Evolutionary conservation across 2,888 invertebrate species (phyloP).

Genomic region (Tipula lateralis): DNA sequence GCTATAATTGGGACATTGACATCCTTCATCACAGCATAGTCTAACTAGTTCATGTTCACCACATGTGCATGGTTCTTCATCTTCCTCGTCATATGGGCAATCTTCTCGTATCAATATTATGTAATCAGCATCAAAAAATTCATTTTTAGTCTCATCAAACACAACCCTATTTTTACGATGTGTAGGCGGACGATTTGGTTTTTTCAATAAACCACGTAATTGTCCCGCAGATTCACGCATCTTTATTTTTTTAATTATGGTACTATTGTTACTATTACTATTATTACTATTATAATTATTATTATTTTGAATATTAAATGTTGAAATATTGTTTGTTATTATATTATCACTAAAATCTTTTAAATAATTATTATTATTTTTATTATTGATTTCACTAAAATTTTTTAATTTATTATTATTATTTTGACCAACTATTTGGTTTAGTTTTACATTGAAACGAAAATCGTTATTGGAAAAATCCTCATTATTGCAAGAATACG

Average conservation of each 20-base stretch:
- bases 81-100: slow-evolving; percentile 77
- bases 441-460: background rate
- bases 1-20: slow-evolving; percentile 47
- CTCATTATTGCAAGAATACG: background rate
- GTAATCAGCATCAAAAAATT: slow-evolving; percentile 88
- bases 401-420: background rate
- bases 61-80: slow-evolving; percentile 68
- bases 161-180: slow-evolving; percentile 73
- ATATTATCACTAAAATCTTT: background rate
- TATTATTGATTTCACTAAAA: background rate
- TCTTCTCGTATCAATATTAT: slow-evolving; percentile 86
- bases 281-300: slow-evolving; percentile 20
- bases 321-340: background rate
- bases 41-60: slow-evolving; percentile 63
- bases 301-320: slow-evolving; percentile 28
- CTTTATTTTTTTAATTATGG: slow-evolving; percentile 27
- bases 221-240: slow-evolving; percentile 51
- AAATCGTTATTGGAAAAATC: background rate
- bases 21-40: slow-evolving; percentile 64
- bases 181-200: slow-evolving; percentile 61
- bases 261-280: background rate
- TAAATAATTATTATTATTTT: background rate
- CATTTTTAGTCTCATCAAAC: slow-evolving; percentile 83
- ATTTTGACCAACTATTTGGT: background rate
- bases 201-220: slow-evolving; percentile 60